Evolutionary conservation across 2,113 vertebrate genomes (phyloP).

Genomic region (Brachyhypopomus gauderio): DNA sequence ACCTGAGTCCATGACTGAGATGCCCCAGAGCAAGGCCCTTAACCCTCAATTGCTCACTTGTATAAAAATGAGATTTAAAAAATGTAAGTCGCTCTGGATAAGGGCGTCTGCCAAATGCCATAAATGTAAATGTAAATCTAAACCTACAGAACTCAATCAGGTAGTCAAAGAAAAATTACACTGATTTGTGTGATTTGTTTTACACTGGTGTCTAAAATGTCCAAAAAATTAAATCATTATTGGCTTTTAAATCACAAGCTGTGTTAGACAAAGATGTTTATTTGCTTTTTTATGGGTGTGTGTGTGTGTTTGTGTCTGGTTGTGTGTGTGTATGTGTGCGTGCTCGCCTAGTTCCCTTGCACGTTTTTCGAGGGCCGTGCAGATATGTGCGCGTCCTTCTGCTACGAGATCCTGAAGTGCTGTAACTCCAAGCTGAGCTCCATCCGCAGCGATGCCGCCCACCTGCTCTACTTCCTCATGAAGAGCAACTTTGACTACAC

Average conservation of each 20-base stretch:
- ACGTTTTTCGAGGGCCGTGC: constrained; percentile 95
- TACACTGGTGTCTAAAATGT: neutral
- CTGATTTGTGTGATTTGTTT: too few species aligned
- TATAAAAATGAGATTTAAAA: too few species aligned
- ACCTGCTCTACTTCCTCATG: constrained; percentile 98
- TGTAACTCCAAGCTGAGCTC: constrained; percentile 97
- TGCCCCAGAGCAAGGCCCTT: too few species aligned
- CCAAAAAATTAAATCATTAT: neutral
- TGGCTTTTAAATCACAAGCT: neutral
- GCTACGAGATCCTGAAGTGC: constrained; percentile 96
- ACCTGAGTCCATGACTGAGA: too few species aligned
- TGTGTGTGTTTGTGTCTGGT: too few species aligned
- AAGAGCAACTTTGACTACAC: constrained; percentile 99
- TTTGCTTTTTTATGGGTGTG: too few species aligned
- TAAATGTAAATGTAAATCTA: too few species aligned
- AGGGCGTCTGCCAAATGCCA: too few species aligned
- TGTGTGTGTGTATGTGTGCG: neutral
- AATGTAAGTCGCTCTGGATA: too few species aligned
- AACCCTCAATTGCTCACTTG: too few species aligned
- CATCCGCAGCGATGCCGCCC: constrained; percentile 91
- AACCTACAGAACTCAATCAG: too few species aligned
- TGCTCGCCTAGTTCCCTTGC: constrained; percentile 86
- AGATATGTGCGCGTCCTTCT: constrained; percentile 95
- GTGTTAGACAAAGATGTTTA: neutral
- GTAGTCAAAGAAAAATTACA: too few species aligned